These are phyloP conservation scores for Eira barbara DNA, from an alignment of 2,113 vertebrate genomes.

Conservation along the genomic window DNA sequence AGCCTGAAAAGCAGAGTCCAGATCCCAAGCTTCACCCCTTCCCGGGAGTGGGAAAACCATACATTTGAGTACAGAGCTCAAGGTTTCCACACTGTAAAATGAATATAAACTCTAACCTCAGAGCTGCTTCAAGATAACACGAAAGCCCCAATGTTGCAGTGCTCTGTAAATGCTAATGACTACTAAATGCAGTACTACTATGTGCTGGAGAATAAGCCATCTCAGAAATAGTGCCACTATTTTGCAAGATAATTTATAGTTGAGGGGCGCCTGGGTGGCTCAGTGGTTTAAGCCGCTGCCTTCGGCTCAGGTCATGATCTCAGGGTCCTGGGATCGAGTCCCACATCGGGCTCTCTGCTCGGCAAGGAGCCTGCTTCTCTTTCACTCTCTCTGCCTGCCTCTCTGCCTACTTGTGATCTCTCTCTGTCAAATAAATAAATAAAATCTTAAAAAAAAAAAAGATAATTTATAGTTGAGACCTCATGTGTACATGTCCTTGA, in stretches of 20 bases:
- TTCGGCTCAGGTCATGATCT: too few relatives aligned
- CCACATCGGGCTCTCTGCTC: too few relatives aligned
- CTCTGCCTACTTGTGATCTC: too few relatives aligned
- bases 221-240: neutral
- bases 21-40: neutral
- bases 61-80: neutral
- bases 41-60: neutral
- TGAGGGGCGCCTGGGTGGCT: too few relatives aligned
- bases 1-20: neutral
- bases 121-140: neutral
- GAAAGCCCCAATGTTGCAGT: neutral
- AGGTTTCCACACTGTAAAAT: neutral
- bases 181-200: neutral
- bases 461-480: neutral
- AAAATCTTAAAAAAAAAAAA: too few relatives aligned
- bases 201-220: neutral
- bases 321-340: too few relatives aligned
- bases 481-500: neutral
- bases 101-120: neutral
- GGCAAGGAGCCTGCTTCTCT: too few relatives aligned
- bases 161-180: neutral
- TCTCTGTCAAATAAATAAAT: too few relatives aligned
- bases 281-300: too few relatives aligned
- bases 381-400: too few relatives aligned
- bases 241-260: neutral